Evolutionary conservation across 2,797 vertebrate genomes (phyloP), one percentile per base, ranked within the genome.

Genomic region (Coregonus sp.): DNA sequence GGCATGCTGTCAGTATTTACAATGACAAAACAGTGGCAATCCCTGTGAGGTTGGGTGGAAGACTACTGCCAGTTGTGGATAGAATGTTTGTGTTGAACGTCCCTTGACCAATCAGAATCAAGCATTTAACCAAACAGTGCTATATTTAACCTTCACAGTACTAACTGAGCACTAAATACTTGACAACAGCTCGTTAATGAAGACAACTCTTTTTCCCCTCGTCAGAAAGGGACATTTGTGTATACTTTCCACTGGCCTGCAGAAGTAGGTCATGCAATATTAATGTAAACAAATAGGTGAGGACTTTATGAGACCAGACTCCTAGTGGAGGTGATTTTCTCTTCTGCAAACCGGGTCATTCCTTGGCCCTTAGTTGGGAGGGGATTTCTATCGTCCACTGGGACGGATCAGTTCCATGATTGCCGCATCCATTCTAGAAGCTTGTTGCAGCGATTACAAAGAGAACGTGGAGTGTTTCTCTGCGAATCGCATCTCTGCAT

Each of bases 271-370:
- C 61, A 80, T 75, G 25, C 54, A 75, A 74, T 68, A 78, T 84
- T 78, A 51, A 52, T 77, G 70, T 73, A 75, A 82, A 79, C 20
- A 25, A 70, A 72, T 78, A 82, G 75, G 67, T 77, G 74, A 74
- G 70, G 74, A 80, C 73, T 74, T 83, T 86, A 81, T 75, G 78
- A 87, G 81, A 86, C 82, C 70, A 87, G 80, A 86, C 81, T 85
- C 70, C 80, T 69, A 73, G 25, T 33, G 75, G 82, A 77, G 75
- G 59, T 69, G 77, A 80, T 88, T 90, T 88, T 84, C 84, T 80
- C 74, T 77, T 85, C 84, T 84, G 78, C 83, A 85, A 83, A 76
- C 75, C 40, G 77, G 75, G 73, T 75, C 78, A 80, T 84, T 83
- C 83, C 37, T 65, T 47, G 40, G 40, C 40, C 2, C 40, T 80